phyloP scores from a whole-genome alignment of 2,888 invertebrate genomes.

The Dasypolia templi region DNA sequence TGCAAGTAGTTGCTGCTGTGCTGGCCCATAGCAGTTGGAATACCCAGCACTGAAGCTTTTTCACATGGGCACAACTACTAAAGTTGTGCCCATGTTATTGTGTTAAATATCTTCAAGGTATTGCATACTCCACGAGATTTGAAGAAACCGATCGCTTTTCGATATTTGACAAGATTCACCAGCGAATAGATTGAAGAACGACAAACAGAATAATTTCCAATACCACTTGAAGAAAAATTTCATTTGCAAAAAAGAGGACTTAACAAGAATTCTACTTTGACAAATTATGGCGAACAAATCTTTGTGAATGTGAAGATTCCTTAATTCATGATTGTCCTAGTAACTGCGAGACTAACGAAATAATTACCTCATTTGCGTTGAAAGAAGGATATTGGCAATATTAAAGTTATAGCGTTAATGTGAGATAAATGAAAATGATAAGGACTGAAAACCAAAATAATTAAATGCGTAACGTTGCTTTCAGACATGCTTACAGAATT shows the following conservation, averaged over 20 bases:
- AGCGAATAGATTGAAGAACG: conserved; percentile 92
- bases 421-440: conserved; percentile 60
- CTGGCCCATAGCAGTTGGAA: conserved; percentile 90
- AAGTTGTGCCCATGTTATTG: conserved; percentile 88
- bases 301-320: conserved; percentile 75
- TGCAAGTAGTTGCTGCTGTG: conserved; percentile 92
- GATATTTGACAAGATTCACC: conserved; percentile 93
- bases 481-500: conserved; percentile 77
- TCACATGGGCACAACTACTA: no score
- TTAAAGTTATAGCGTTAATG: neutral
- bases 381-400: neutral
- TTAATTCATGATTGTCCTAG: conserved; percentile 87
- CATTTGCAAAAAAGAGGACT: neutral
- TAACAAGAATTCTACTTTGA: neutral
- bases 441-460: conserved; percentile 67
- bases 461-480: conserved; percentile 76
- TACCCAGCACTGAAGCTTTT: conserved; percentile 90
- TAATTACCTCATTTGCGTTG: neutral
- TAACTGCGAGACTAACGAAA: neutral
- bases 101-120: conserved; percentile 90
- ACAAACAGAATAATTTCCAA: conserved; percentile 91
- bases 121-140: conserved; percentile 93
- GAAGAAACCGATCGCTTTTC: conserved; percentile 93
- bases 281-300: conserved; percentile 76
- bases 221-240: conserved; percentile 72